Evolutionary conservation across 2,113 vertebrate genomes (phyloP).

Genomic region (Apodemus speciosus): DNA sequence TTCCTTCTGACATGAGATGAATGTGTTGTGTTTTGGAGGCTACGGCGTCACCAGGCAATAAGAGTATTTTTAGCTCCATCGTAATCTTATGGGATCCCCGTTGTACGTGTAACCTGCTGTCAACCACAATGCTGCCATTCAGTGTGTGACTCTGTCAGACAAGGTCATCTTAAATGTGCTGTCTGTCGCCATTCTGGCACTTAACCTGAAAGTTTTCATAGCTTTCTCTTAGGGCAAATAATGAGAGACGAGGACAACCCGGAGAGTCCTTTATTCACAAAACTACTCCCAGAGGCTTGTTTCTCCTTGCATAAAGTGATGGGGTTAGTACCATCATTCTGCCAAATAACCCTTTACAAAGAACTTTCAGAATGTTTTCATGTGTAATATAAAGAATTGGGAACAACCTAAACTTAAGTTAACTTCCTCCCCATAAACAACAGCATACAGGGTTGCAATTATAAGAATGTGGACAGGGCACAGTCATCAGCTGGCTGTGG

Average conservation of each 20-base stretch:
- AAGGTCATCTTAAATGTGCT: background rate
- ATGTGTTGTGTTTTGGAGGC: background rate
- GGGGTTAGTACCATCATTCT: background rate
- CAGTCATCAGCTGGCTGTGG: background rate
- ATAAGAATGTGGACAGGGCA: background rate
- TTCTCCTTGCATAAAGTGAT: background rate
- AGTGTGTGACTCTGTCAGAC: background rate
- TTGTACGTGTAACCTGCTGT: background rate
- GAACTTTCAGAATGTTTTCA: constrained; percentile 7
- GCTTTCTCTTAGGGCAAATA: background rate
- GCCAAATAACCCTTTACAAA: background rate
- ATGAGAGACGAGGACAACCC: background rate
- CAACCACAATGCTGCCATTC: background rate
- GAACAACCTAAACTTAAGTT: background rate
- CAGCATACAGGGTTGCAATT: background rate
- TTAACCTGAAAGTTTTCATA: background rate
- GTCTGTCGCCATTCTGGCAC: background rate
- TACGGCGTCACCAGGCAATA: background rate
- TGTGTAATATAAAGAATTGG: background rate
- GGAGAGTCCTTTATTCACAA: background rate
- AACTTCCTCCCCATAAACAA: background rate
- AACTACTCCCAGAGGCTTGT: background rate
- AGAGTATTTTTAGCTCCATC: background rate
- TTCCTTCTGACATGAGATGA: background rate
- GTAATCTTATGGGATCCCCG: background rate